These are phyloP conservation scores for Psylliodes chrysocephalus DNA, from an alignment of 2,888 invertebrate genomes.

Conservation along the genomic window DNA sequence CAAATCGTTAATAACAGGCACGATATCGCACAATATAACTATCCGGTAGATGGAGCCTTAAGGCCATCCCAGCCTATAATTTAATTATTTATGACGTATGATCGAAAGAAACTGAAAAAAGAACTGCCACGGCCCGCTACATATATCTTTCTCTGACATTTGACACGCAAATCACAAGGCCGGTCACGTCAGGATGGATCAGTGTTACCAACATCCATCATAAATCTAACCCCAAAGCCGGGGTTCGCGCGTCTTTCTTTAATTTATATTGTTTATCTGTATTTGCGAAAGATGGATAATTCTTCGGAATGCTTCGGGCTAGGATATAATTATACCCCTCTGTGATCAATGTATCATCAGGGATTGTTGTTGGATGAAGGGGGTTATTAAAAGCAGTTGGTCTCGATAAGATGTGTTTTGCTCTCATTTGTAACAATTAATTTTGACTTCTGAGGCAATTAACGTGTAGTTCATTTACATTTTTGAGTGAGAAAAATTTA, in stretches of 20 bases:
- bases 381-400: constrained; percentile 60
- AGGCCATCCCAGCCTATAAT: constrained; percentile 52
- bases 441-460: constrained; percentile 54
- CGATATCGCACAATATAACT: constrained; percentile 46
- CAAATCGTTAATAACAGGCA: constrained; percentile 22
- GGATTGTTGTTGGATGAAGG: constrained; percentile 53
- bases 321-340: constrained; percentile 55
- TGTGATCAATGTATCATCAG: constrained; percentile 58
- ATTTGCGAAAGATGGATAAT: constrained; percentile 44
- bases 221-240: constrained; percentile 28
- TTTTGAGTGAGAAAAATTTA: neutral
- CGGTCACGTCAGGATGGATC: constrained; percentile 29
- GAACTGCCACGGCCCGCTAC: constrained; percentile 34
- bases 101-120: constrained; percentile 3
- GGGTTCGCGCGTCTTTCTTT: constrained; percentile 41
- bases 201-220: constrained; percentile 31
- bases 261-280: constrained; percentile 44
- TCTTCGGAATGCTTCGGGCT: constrained; percentile 38
- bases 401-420: constrained; percentile 50
- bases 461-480: constrained; percentile 3
- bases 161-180: constrained; percentile 57
- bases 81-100: constrained; percentile 44
- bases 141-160: constrained; percentile 55
- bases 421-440: constrained; percentile 64
- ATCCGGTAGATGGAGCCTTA: constrained; percentile 52